phyloP scores from a whole-genome alignment of 1,140 invertebrate genomes.

The Drosophila triauraria region DNA sequence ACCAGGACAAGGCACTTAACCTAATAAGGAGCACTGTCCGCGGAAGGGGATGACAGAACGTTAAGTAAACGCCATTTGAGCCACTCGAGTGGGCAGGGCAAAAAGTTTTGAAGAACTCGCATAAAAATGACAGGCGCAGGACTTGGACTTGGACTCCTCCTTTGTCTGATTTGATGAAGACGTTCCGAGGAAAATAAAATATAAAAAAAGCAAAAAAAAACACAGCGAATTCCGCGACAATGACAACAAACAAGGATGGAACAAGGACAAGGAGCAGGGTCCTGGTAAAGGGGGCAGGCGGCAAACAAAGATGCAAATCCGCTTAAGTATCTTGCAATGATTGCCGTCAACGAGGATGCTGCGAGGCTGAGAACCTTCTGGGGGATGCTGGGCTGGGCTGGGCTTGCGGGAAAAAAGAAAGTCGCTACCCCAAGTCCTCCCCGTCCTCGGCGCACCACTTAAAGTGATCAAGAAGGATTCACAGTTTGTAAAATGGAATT shows the following conservation, averaged over 20 bases:
- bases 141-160: slow-evolving; percentile 25
- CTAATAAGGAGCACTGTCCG: slow-evolving; percentile 68
- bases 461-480: slow-evolving; percentile 85
- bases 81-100: slow-evolving; percentile 21
- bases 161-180: slow-evolving; percentile 77
- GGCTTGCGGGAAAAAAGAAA: slow-evolving; percentile 15
- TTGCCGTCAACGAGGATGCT: slow-evolving; percentile 59
- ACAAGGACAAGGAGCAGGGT: neutral
- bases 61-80: slow-evolving; percentile 80
- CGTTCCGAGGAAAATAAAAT: slow-evolving; percentile 28
- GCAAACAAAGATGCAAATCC: slow-evolving; percentile 82
- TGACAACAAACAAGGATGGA: slow-evolving; percentile 72
- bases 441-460: slow-evolving; percentile 66
- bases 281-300: slow-evolving; percentile 7
- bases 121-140: slow-evolving; percentile 77
- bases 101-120: slow-evolving; percentile 82
- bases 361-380: neutral
- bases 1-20: slow-evolving; percentile 70
- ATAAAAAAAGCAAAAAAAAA: slow-evolving; percentile 1
- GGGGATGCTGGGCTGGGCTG: neutral
- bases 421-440: slow-evolving; percentile 31
- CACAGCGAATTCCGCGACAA: slow-evolving; percentile 49
- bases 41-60: slow-evolving; percentile 62
- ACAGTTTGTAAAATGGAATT: slow-evolving; percentile 85
- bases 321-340: slow-evolving; percentile 84